Percentiles rank a stretch among this genome's conserved stretches.
phyloP scores from a whole-genome alignment of 2,888 invertebrate species.

The Furcula furcula region DNA sequence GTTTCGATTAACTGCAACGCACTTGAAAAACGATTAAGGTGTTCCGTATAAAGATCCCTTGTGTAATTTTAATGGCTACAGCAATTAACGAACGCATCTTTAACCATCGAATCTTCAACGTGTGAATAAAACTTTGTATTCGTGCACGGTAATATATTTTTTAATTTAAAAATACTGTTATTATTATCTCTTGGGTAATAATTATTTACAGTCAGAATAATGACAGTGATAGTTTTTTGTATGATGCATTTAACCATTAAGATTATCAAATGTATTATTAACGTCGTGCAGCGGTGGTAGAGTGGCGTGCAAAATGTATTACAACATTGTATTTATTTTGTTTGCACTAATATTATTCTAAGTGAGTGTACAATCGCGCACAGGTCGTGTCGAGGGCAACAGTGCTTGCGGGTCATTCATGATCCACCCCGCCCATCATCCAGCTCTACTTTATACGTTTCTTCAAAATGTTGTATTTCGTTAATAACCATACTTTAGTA shows the following conservation, averaged over 20 bases:
- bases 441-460: constrained; percentile 52
- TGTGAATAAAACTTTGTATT: constrained; percentile 1
- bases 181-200: no score
- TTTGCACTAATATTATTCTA: constrained; percentile 40
- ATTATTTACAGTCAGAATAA: no score
- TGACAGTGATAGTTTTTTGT: no score
- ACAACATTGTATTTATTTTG: constrained; percentile 17
- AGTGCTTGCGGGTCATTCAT: constrained; percentile 60
- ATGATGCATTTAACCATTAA: no score
- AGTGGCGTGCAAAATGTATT: no score
- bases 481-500: constrained; percentile 9
- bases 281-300: no score
- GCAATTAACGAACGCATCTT: constrained; percentile 37
- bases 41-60: constrained; percentile 17
- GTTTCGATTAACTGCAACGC: constrained; percentile 26
- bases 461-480: constrained; percentile 32
- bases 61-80: constrained; percentile 24
- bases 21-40: constrained; percentile 20
- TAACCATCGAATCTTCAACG: constrained; percentile 36
- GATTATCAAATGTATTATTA: no score
- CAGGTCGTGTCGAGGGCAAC: constrained; percentile 53
- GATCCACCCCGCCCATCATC: constrained; percentile 59
- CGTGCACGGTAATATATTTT: no score
- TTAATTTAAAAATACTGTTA: no score
- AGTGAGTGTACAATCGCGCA: constrained; percentile 45